These are phyloP conservation scores for Cheilosia soror DNA, from an alignment of 2,888 invertebrate genomes.

Conservation along the genomic window DNA sequence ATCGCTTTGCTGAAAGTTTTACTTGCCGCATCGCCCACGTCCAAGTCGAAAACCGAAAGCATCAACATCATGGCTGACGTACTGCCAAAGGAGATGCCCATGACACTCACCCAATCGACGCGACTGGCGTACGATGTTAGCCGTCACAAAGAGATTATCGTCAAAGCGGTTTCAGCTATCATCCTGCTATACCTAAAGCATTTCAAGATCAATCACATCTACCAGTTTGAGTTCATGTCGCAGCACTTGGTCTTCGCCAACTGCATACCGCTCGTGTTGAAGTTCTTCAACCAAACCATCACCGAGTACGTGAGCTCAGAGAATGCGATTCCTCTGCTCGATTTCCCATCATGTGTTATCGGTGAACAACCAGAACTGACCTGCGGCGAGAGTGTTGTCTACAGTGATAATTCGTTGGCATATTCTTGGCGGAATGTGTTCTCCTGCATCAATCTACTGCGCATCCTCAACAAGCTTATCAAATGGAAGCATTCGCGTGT, in stretches of 20 bases:
- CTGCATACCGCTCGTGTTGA: slow-evolving; percentile 98
- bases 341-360: slow-evolving; percentile 98
- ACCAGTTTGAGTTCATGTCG: slow-evolving; percentile 99
- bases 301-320: slow-evolving; percentile 97
- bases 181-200: slow-evolving; percentile 96
- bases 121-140: slow-evolving; percentile 98
- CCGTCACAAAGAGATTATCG: slow-evolving; percentile 99
- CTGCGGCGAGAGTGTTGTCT: slow-evolving; percentile 92
- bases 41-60: slow-evolving; percentile 98
- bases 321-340: slow-evolving; percentile 95
- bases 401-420: slow-evolving; percentile 87
- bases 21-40: slow-evolving; percentile 98
- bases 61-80: slow-evolving; percentile 99
- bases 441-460: slow-evolving; percentile 97
- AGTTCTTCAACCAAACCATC: slow-evolving; percentile 99
- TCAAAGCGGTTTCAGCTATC: slow-evolving; percentile 97
- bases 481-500: slow-evolving; percentile 99
- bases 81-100: slow-evolving; percentile 98
- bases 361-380: slow-evolving; percentile 97
- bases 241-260: slow-evolving; percentile 99
- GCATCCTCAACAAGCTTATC: slow-evolving; percentile 98
- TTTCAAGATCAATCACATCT: slow-evolving; percentile 98
- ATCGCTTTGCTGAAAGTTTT: slow-evolving; percentile 98
- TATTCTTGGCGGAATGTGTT: slow-evolving; percentile 99
- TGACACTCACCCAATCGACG: slow-evolving; percentile 96